Base-by-base conservation (phyloP, 1,140 invertebrate genomes). In the Dinoponera quadriceps region DNA sequence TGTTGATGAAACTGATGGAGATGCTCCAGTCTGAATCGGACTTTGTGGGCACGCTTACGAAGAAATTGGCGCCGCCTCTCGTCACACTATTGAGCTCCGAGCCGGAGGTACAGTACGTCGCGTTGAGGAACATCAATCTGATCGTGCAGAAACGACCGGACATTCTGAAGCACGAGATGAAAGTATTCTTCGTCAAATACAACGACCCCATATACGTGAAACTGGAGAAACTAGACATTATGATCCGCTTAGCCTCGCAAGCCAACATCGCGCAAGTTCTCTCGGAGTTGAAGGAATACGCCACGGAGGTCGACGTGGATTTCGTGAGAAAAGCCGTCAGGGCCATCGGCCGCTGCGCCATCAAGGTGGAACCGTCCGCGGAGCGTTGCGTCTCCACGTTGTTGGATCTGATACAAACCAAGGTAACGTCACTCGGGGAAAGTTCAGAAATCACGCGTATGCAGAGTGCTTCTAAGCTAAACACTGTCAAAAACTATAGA, bases 171-270 rank as follows among this genome's bases (percentile, higher is more conserved):
- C 99, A 99, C 91, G 99, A 99, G 94, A 99, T 99, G 99, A 99
- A 99, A 95, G 99, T 97, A 80, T 99, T 99, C 95, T 99, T 99
- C 93, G 99, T 99, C 18, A 99, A 99, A 91, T 99, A 99, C 94
- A 99, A 99, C 93, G 99, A 99, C 95, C 99, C 99, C 11, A 99
- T 99, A 92, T 99, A 99, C 94, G 99, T 99, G 3, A 99, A 99
- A 94, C 95, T 99, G 68, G 99, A 99, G 94, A 99, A 99, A 93
- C 92, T 99, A 90, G 99, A 99, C 92, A 99, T 99, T 69, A 99
- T 99, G 99, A 99, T 99, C 88, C 96, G 99, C 38, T 94, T 99
- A 72, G 99, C 99, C 11, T 99, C 98, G 65, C 98, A 99, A 93
- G 97, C 98, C 2, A 99, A 99, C 93, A 99, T 99, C 89, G 98